Base-by-base conservation (phyloP, 2,113 vertebrate species). In the Cinclus cinclus region DNA sequence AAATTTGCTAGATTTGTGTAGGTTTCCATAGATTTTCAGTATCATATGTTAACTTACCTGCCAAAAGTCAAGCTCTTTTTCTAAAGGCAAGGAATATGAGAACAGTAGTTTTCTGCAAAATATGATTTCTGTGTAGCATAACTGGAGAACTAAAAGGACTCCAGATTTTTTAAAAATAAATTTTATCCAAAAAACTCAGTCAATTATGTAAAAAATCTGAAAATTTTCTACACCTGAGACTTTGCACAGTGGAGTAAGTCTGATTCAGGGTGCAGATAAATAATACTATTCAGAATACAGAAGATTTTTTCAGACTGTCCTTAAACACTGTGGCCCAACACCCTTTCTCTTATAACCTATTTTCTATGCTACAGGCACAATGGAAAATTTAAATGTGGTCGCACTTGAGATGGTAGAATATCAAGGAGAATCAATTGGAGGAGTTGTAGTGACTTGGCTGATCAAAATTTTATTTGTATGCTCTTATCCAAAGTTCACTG, bases 391-490 rank as follows among this genome's bases (percentile, higher is more conserved):
- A 78, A 67, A 67, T 49, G 35, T 79, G 15, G 8, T 87, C 53
- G 44, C 65, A 85, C 21, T 92, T 82, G 65, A 85, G 47, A 78
- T 50, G 21, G 27, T 42, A 95, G 14, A 71, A 52, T 37, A 82
- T 42, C 30, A 68, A 63, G 42, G 64, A 82, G 31, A 92, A 92
- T 67, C 46, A 92, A 7, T 59, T 10, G 18, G 22, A 71, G 75
- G 44, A 8, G 15, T 39, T 78, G 35, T 71, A 67, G 42, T 59
- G 44, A 59, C 33, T 59, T 79, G 35, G 25, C 2, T 85, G 75
- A 85, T 79, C 27, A 71, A 92, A 79, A 93, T 76, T 85, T 63
- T 93, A 50, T 94, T 94, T 94, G 47, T 68, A 63, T 60, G 39
- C 3, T 16, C 44, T 88, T 44, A 83, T 68, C 16, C n/a, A 83